Evolutionary conservation across 2,888 invertebrate genomes (phyloP).

Genomic region (Uropetala carovei): DNA sequence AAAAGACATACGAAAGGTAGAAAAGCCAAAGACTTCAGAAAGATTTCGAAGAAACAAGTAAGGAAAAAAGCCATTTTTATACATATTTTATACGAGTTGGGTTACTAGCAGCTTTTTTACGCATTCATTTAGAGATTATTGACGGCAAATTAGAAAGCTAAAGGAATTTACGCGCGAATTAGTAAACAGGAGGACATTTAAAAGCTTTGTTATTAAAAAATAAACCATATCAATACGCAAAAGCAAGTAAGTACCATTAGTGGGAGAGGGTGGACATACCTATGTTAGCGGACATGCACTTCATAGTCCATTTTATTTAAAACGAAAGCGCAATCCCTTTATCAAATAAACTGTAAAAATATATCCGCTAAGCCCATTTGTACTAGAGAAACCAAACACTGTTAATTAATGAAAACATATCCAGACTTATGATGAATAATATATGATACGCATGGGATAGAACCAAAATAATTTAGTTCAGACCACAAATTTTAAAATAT

Average conservation of each 20-base stretch:
- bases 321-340: background rate
- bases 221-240: constrained; percentile 4
- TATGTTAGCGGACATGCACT: constrained; percentile 44
- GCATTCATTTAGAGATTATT: background rate
- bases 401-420: constrained; percentile 68
- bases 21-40: constrained; percentile 9
- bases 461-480: constrained; percentile 15
- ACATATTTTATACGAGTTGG: background rate
- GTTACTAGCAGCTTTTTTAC: background rate
- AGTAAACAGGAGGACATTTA: background rate
- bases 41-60: background rate
- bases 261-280: background rate
- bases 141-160: constrained; percentile 24
- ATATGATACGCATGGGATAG: background rate
- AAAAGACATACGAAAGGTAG: constrained; percentile 10
- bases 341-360: background rate
- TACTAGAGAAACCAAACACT: constrained; percentile 65
- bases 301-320: background rate
- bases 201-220: background rate
- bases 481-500: background rate
- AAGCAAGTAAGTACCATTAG: constrained; percentile 34
- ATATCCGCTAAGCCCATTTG: background rate
- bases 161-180: background rate
- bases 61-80: constrained; percentile 24
- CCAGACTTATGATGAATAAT: background rate